Percentiles rank a stretch among this genome's conserved stretches.
Evolutionary conservation across 2,888 invertebrate genomes (phyloP).

Genomic region (Heliconius cydno): DNA sequence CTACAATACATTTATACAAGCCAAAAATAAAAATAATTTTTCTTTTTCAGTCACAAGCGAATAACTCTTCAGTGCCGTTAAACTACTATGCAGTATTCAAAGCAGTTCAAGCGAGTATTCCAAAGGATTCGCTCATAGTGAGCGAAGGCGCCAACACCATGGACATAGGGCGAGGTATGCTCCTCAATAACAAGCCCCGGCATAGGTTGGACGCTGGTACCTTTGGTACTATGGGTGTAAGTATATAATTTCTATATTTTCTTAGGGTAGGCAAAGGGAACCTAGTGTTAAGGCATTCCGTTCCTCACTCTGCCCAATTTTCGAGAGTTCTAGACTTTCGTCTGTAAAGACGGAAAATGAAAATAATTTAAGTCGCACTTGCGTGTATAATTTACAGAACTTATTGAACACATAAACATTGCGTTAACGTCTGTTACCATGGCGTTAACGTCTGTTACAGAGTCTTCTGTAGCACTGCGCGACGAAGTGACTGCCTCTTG

Average conservation of each 20-base stretch:
- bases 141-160: conserved; percentile 99
- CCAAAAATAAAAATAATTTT: background rate
- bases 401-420: too few species aligned
- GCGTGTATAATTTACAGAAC: too few species aligned
- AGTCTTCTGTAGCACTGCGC: too few species aligned
- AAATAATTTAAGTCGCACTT: too few species aligned
- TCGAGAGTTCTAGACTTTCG: too few species aligned
- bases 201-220: conserved; percentile 97
- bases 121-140: conserved; percentile 93
- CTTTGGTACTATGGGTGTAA: conserved; percentile 97
- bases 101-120: conserved; percentile 89
- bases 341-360: too few species aligned
- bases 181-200: conserved; percentile 92
- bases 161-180: conserved; percentile 97
- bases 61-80: conserved; percentile 88
- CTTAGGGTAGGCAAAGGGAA: background rate
- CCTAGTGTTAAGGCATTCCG: too few species aligned
- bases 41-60: conserved; percentile 75
- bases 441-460: too few species aligned
- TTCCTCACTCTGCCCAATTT: too few species aligned
- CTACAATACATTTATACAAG: too few species aligned
- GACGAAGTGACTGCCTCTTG: too few species aligned
- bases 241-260: conserved; percentile 47
- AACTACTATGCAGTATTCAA: conserved; percentile 97
- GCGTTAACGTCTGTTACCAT: too few species aligned